Base-by-base conservation (phyloP, 2,113 vertebrate genomes). In the Ptyas mucosa region DNA sequence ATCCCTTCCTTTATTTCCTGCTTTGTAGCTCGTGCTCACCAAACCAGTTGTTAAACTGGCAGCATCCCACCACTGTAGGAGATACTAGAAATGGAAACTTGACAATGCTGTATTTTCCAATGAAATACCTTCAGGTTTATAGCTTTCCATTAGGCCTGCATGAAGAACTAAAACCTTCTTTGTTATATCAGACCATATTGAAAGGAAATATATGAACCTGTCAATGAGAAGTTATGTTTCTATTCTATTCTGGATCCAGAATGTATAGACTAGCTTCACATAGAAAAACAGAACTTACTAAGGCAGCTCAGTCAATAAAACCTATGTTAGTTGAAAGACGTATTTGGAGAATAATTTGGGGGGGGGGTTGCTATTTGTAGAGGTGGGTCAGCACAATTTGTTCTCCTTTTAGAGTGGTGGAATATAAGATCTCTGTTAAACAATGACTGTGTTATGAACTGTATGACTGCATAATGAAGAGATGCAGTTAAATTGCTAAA, bases 81-180 rank as follows among this genome's bases (percentile, higher is more conserved):
- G 1, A 89, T 8, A 23, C 89, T 58, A 39, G 91, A 95, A n/a
- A 85, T 94, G 93, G 85, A 95, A 29, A 8, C 85, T 69, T 39
- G 8, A 53, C 20, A 89, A 39, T 3, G 8, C 57, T 29, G 53
- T 88, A 24, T n/a, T 93, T 23, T 90, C 53, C 88, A 15, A 29
- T 85, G 51, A 94, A 95, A 94, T 89, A 91, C 12, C 61, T 94
- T 85, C 91, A 29, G n/a, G 21, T 92, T 94, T 95, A 93, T 89
- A 92, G 23, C 34, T 93, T 64, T 91, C 39, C 91, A 89, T 94
- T 94, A 96, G 20, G 34, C 29, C 14, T 86, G 3, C 51, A 93
- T 93, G 8, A 89, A 75, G 49, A 90, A 21, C 21, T 92, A 93
- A 81, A 92, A 12, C 11, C 24, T 55, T n/a, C 18, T 85, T 95